A percentile compares a stretch with the other conserved stretches of the same genome.
phyloP scores from a whole-genome alignment of 2,888 invertebrate species.

The Clitarchus hookeri region DNA sequence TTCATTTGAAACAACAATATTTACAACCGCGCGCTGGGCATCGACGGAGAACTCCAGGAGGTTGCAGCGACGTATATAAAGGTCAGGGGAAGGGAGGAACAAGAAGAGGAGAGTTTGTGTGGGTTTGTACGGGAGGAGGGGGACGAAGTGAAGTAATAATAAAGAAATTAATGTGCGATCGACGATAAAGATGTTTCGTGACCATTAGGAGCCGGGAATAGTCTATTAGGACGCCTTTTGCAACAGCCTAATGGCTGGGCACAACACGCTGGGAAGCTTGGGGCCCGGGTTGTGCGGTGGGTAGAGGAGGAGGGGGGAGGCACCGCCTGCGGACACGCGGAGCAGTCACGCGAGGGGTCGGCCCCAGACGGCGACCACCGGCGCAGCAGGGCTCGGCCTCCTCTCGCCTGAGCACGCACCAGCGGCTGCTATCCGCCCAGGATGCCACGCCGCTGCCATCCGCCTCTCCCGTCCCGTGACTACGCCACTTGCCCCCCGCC shows the following conservation, averaged over 20 bases:
- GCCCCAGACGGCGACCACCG: conserved; percentile 47
- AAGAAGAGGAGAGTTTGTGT: too few species aligned
- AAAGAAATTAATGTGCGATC: conserved; percentile 34
- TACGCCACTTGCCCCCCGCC: too few species aligned
- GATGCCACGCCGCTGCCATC: too few species aligned
- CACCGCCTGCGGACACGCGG: conserved; percentile 17
- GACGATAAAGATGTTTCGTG: conserved; percentile 42
- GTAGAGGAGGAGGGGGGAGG: background rate
- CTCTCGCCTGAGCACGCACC: conserved; percentile 52
- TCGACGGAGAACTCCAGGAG: too few species aligned
- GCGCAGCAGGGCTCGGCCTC: conserved; percentile 53
- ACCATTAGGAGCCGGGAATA: conserved; percentile 37
- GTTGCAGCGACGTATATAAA: too few species aligned
- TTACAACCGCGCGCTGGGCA: background rate
- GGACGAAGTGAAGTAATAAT: background rate
- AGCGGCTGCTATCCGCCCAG: too few species aligned
- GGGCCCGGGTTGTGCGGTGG: background rate
- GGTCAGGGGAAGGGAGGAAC: too few species aligned
- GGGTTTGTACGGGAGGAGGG: too few species aligned
- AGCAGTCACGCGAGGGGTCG: conserved; percentile 15
- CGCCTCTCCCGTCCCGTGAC: too few species aligned
- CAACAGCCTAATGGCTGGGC: conserved; percentile 58
- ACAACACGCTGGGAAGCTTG: conserved; percentile 33
- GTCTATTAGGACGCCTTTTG: conserved; percentile 58
- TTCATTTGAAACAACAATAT: conserved; percentile 7